phyloP scores from a whole-genome alignment of 2,797 vertebrate genomes.

The Lindbergichthys nudifrons region DNA sequence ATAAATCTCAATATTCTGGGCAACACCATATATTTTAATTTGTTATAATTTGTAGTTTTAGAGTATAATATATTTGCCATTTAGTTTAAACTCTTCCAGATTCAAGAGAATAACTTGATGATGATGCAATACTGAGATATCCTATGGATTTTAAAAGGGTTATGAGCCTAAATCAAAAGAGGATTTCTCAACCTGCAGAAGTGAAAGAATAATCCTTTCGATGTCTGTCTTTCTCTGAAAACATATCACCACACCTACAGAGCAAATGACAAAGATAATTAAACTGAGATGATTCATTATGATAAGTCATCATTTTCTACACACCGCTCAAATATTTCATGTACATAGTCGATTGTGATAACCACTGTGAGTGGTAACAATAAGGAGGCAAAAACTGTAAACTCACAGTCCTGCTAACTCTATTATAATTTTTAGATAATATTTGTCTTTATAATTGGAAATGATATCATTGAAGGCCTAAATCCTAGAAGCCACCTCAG shows the following conservation, averaged over 20 bases:
- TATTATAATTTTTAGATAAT: not conserved
- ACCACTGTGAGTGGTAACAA: not conserved
- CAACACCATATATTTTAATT: too few relatives aligned
- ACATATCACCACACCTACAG: not conserved
- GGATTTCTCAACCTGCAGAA: conserved; percentile 9
- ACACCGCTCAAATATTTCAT: not conserved
- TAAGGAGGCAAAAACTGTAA: not conserved
- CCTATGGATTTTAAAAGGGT: conserved; percentile 9
- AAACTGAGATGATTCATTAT: not conserved
- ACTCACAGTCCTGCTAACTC: too few relatives aligned
- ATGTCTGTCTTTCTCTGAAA: not conserved
- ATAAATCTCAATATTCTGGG: not conserved
- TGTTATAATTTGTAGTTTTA: not conserved
- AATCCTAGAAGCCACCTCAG: not conserved
- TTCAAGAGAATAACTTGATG: not conserved
- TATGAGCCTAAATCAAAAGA: conserved; percentile 14
- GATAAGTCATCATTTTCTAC: conserved; percentile 9
- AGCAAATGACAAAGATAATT: conserved; percentile 14
- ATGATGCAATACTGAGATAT: conserved; percentile 9
- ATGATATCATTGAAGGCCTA: not conserved
- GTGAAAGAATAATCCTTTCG: conserved; percentile 12
- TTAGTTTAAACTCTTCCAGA: not conserved
- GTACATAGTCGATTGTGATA: not conserved
- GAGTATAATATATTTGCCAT: not conserved
- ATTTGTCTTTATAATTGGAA: too few relatives aligned